Evolutionary conservation across 2,888 invertebrate genomes (phyloP), one percentile per base, ranked within the genome.

Genomic region (Acronicta leporina): DNA sequence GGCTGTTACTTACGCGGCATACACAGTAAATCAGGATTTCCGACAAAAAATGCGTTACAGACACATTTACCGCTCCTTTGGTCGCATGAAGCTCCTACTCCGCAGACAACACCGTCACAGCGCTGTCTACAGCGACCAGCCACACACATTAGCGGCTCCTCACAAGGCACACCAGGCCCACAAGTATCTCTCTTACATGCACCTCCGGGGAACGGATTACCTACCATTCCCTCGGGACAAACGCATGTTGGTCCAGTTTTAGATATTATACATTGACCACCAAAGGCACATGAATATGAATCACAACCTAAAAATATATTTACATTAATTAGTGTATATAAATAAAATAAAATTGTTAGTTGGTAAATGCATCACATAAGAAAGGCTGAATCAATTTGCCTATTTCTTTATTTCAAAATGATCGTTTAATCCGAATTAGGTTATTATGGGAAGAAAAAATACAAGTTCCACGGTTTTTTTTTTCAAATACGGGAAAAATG

Each of bases 151-250:
- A 97, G 96, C 0, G 97, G 97, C 49, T 96, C 96, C 33, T 96
- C 96, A 78, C 98, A 98, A 0, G 97, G 97, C 52, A 96, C 94
- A 0, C 96, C 95, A 4, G 96, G 95, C 0, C 97, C 97, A 87
- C 98, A 98, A 53, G 97, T 95, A 88, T 98, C 98, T 52, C 97
- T 96, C 55, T 95, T 95, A 83, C 98, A 98, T 55, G 95, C 95
- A 41, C 98, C 98, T 27, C 98, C 98, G 1, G 98, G 97, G 94
- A 98, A 98, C 8, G 98, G 98, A 91, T 98, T 98, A 16, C 98
- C 98, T 58, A 96, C 95, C 87, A 96, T 97, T 47, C 98, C 98
- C 85, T 98, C 97, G 2, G 97, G 96, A 82, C 98, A 98, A 84
- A 97, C 97, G 85, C 98, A 98, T 6, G 98, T 98, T 14, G 98